phyloP scores from a whole-genome alignment of 2,888 invertebrate genomes.

The Chironomus riparius region DNA sequence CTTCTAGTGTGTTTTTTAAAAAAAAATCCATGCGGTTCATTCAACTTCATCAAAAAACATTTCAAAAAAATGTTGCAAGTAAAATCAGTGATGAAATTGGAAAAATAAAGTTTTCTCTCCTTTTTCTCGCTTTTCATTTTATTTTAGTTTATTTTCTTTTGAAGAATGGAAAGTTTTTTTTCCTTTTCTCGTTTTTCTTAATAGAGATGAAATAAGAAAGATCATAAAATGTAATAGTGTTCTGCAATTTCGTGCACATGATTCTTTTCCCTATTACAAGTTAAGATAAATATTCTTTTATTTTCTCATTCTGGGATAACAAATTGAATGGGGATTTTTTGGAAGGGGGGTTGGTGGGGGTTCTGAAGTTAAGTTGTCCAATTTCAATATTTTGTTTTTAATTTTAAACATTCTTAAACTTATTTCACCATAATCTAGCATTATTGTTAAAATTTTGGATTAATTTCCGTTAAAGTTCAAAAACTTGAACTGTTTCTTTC shows the following conservation, averaged over 20 bases:
- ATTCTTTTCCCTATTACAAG: background rate
- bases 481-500: no score
- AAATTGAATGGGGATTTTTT: background rate
- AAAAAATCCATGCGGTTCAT: background rate
- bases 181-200: no score
- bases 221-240: background rate
- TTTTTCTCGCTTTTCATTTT: background rate
- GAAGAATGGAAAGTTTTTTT: background rate
- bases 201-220: background rate
- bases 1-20: background rate
- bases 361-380: no score
- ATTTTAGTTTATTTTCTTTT: background rate
- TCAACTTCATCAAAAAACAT: constrained; percentile 5
- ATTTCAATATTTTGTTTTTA: no score
- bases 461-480: no score
- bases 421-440: no score
- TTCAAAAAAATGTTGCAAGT: background rate
- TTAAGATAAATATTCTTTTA: background rate
- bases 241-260: background rate
- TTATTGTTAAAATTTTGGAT: no score
- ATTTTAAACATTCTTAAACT: no score
- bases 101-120: background rate
- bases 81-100: background rate
- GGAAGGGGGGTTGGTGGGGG: no score
- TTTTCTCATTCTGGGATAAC: background rate